Evolutionary conservation across 2,113 vertebrate species (phyloP).

Genomic region (Euleptes europaea): DNA sequence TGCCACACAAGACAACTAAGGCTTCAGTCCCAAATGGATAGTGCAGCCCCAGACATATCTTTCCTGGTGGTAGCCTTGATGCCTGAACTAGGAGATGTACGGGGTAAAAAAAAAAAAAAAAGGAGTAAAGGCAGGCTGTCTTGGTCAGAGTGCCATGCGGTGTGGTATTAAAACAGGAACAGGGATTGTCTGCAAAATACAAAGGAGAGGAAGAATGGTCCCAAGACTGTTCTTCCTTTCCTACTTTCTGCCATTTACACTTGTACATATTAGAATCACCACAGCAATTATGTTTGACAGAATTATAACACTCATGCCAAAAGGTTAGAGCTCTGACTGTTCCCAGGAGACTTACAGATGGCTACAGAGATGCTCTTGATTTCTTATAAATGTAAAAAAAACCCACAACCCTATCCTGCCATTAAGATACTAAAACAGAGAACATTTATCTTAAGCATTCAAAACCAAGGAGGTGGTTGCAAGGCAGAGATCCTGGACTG

Average conservation of each 20-base stretch:
- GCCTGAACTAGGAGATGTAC: not conserved
- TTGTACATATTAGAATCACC: not conserved
- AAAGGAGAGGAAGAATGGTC: not conserved
- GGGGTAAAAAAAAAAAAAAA: conserved; percentile 6
- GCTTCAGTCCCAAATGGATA: not conserved
- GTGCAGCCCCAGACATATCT: not conserved
- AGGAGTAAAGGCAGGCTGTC: not conserved
- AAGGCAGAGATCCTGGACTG: not conserved
- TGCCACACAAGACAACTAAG: not conserved
- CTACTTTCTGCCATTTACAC: not conserved
- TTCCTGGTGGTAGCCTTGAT: not conserved
- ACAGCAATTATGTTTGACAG: not conserved
- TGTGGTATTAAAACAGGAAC: not conserved
- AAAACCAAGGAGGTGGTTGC: not conserved
- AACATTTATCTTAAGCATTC: conserved; percentile 23
- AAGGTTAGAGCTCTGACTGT: conserved; percentile 4
- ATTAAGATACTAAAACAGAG: not conserved
- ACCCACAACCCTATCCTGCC: not conserved
- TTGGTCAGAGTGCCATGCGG: conserved; percentile 8
- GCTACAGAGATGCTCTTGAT: not conserved
- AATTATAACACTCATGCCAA: conserved; percentile 3
- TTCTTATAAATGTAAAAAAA: not conserved
- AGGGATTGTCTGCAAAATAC: not conserved
- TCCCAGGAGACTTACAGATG: not conserved
- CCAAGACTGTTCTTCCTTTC: not conserved